These are phyloP conservation scores for Glyphotaelius pellucidus DNA, from an alignment of 2,888 invertebrate species.

Conservation along the genomic window DNA sequence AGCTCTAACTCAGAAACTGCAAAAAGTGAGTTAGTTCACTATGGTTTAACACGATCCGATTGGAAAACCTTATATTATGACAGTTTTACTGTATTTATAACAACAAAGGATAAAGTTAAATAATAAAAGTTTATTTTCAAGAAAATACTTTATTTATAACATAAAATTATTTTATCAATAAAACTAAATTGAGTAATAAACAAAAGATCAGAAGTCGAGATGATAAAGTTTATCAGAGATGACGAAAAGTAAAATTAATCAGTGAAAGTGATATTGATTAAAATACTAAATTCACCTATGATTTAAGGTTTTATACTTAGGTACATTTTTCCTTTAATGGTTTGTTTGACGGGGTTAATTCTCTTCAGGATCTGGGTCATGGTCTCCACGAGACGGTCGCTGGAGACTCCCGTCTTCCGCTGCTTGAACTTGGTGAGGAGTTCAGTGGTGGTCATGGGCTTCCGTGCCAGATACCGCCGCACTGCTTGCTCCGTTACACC, in stretches of 20 bases:
- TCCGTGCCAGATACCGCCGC: conserved; percentile 94
- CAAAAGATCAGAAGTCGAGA: neutral
- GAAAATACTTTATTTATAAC: neutral
- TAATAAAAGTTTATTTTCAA: neutral
- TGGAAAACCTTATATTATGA: too few species aligned
- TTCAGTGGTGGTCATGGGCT: conserved; percentile 98
- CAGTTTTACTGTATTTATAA: too few species aligned
- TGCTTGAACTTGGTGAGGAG: conserved; percentile 96
- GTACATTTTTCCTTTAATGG: conserved; percentile 96
- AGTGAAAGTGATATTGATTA: neutral
- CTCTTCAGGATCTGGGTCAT: conserved; percentile 97
- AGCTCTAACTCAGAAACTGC: too few species aligned
- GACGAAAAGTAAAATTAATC: neutral
- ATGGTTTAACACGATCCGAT: too few species aligned
- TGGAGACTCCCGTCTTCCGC: conserved; percentile 93
- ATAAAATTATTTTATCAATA: neutral
- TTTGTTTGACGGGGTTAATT: conserved; percentile 95
- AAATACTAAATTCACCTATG: neutral
- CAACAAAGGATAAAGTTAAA: too few species aligned
- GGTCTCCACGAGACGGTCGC: conserved; percentile 93
- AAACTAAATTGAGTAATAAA: neutral
- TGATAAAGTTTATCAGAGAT: neutral
- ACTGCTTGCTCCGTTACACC: conserved; percentile 97
- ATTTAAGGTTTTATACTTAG: conserved; percentile 86
- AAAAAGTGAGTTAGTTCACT: too few species aligned